Conservation (phyloP, 1,140 invertebrate genomes). For the Monochamus saltuarius region DNA sequence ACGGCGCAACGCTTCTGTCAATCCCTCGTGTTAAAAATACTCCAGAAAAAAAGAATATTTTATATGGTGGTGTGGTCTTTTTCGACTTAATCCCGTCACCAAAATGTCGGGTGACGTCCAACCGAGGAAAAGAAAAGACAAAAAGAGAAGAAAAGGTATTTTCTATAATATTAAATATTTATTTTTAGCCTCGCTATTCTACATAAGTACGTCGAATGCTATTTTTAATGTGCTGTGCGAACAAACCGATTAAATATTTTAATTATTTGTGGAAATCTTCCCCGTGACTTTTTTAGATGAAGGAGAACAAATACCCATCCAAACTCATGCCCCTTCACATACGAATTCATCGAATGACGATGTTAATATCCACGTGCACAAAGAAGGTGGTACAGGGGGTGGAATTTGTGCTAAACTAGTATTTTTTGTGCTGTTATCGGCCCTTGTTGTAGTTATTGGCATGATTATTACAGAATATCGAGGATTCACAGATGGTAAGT, state of each 20-base stretch:
- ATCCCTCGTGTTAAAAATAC: constrained; percentile 24
- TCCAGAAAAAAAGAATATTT: constrained; percentile 20
- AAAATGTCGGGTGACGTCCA: constrained; percentile 73
- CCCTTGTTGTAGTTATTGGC: constrained; percentile 69
- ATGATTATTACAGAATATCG: constrained; percentile 77
- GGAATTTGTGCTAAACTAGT: constrained; percentile 80
- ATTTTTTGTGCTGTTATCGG: constrained; percentile 72
- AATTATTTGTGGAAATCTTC: constrained; percentile 11
- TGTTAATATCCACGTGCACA: constrained; percentile 72
- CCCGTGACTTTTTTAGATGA: constrained; percentile 36
- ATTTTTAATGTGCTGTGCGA: constrained; percentile 9
- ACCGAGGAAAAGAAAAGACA: constrained; percentile 71
- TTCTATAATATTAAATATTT: constrained; percentile 14
- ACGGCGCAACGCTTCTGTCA: constrained; percentile 12
- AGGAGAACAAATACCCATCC: constrained; percentile 23
- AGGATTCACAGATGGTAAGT: constrained; percentile 74
- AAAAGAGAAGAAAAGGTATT: constrained; percentile 70
- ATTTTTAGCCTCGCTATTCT: constrained; percentile 35
- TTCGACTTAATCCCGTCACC: constrained; percentile 33
- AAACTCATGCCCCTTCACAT: constrained; percentile 15
- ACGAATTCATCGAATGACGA: constrained; percentile 55
- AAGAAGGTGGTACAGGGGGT: constrained; percentile 72
- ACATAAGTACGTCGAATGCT: constrained; percentile 19
- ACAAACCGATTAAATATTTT: background rate
- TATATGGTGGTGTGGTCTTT: constrained; percentile 36